phyloP scores from a whole-genome alignment of 1,140 invertebrate genomes.

The Pseudoatta argentina region DNA sequence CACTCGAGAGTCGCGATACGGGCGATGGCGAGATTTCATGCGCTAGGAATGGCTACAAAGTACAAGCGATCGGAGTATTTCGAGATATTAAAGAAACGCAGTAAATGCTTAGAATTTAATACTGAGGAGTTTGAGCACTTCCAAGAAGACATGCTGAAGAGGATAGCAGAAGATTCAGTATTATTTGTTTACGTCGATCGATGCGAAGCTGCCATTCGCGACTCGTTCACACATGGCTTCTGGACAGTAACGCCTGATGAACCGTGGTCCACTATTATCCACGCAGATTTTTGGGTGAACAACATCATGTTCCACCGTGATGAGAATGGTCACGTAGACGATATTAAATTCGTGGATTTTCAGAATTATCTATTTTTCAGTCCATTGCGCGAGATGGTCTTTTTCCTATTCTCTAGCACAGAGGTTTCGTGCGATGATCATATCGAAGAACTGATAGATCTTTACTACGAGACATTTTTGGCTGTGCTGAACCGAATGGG shows the following conservation, averaged over 20 bases:
- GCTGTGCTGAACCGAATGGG: conserved; percentile 74
- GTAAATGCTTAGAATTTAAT: conserved; percentile 67
- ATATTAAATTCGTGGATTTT: conserved; percentile 89
- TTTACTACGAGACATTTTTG: conserved; percentile 87
- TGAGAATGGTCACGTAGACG: conserved; percentile 78
- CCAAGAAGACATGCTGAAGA: conserved; percentile 67
- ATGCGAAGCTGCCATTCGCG: conserved; percentile 69
- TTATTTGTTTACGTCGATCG: conserved; percentile 69
- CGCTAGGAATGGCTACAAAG: conserved; percentile 87
- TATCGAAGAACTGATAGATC: conserved; percentile 84
- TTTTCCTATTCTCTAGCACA: conserved; percentile 88
- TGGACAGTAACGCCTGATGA: conserved; percentile 77
- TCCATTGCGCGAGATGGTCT: conserved; percentile 87
- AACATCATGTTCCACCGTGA: conserved; percentile 87
- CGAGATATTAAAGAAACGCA: conserved; percentile 80
- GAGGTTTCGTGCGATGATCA: conserved; percentile 81
- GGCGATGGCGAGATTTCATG: conserved; percentile 87
- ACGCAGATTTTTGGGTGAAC: conserved; percentile 89
- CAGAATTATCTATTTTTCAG: conserved; percentile 87
- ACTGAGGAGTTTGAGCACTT: conserved; percentile 19
- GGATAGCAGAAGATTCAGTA: conserved; percentile 76
- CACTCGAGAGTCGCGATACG: conserved; percentile 85
- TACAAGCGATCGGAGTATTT: conserved; percentile 86
- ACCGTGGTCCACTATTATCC: conserved; percentile 86
- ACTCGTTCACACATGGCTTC: conserved; percentile 52